Evolutionary conservation across 2,113 vertebrate species (phyloP).

Genomic region (Camelus bactrianus): DNA sequence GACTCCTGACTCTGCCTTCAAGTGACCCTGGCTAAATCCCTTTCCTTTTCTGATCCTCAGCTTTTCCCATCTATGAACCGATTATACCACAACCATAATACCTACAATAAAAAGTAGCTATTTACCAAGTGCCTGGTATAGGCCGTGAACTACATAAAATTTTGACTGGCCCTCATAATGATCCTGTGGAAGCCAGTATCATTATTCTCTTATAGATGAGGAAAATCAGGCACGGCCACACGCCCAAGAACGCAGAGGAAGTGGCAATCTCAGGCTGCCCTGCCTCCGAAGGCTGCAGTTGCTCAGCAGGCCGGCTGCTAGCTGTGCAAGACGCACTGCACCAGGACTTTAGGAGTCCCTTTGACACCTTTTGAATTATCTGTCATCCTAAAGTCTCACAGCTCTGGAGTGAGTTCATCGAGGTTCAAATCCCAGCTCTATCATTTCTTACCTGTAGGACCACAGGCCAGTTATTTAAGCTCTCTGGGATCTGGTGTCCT

Average conservation of each 20-base stretch:
- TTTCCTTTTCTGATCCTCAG: neutral
- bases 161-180: neutral
- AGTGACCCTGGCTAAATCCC: neutral
- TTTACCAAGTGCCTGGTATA: slow-evolving; percentile 6
- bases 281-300: neutral
- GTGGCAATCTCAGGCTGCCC: neutral
- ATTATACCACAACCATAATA: neutral
- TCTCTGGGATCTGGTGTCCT: slow-evolving; percentile 27
- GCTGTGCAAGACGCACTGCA: neutral
- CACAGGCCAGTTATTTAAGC: neutral
- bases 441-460: neutral
- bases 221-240: neutral
- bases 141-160: neutral
- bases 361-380: neutral
- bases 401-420: neutral
- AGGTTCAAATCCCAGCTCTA: neutral
- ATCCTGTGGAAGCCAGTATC: neutral
- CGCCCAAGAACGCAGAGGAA: neutral
- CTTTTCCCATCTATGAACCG: slow-evolving; percentile 21
- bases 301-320: neutral
- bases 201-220: neutral
- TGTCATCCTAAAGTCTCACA: neutral
- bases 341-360: neutral
- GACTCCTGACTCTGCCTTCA: neutral
- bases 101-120: neutral